These are phyloP conservation scores for Dryas iulia DNA, from an alignment of 1,140 invertebrate species.

Conservation along the genomic window DNA sequence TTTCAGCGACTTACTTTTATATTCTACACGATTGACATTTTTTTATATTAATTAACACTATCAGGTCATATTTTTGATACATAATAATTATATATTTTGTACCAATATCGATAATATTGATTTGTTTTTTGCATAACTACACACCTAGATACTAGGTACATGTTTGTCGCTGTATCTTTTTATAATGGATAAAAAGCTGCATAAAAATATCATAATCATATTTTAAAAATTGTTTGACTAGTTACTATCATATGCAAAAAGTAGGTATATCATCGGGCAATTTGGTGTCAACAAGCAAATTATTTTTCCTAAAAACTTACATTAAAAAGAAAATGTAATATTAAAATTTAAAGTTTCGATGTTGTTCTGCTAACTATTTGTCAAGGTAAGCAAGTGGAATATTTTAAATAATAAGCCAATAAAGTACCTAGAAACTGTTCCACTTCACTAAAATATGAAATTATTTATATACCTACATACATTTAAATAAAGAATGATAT, in stretches of 20 bases:
- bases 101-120: neutral
- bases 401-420: slow-evolving; percentile 21
- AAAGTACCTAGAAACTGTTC: slow-evolving; percentile 6
- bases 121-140: neutral
- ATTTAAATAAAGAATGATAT: neutral
- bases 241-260: neutral
- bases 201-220: neutral
- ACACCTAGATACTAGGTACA: neutral
- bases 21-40: too few relatives aligned
- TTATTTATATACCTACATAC: neutral
- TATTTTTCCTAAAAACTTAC: neutral
- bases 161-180: neutral
- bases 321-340: neutral
- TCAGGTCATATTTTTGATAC: neutral
- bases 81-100: neutral
- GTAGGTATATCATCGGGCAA: neutral
- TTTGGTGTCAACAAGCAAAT: neutral
- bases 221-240: neutral
- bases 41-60: neutral
- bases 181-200: neutral
- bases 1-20: too few relatives aligned
- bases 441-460: neutral
- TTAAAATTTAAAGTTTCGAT: neutral
- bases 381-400: slow-evolving; percentile 17
- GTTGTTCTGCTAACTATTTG: slow-evolving; percentile 10